phyloP scores from a whole-genome alignment of 2,888 invertebrate genomes.

The Aradus depressus region DNA sequence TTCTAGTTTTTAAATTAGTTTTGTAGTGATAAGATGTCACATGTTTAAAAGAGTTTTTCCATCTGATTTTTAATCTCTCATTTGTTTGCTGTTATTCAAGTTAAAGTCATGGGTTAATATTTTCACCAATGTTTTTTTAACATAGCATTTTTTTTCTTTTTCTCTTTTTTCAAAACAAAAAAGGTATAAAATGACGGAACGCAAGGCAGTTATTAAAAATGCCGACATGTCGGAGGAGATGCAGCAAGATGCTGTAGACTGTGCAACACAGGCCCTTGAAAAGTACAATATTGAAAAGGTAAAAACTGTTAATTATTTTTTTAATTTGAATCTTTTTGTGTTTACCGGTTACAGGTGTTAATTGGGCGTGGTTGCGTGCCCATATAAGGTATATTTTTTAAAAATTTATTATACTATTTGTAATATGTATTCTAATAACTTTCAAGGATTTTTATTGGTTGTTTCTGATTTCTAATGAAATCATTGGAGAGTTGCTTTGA shows the following conservation, averaged over 20 bases:
- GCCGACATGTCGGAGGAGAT: conserved; percentile 99
- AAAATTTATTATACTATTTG: too few species aligned
- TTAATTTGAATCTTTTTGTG: not conserved
- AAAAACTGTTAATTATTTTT: conserved; percentile 20
- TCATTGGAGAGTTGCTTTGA: too few species aligned
- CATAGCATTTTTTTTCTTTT: not conserved
- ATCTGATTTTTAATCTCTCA: not conserved
- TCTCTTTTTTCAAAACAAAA: conserved; percentile 7
- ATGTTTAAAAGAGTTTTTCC: too few species aligned
- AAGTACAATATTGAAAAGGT: conserved; percentile 99
- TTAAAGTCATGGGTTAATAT: conserved; percentile 2
- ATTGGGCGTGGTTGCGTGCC: not conserved
- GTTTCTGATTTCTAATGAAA: too few species aligned
- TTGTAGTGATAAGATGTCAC: too few species aligned
- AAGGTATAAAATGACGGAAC: conserved; percentile 71
- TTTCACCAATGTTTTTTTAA: not conserved
- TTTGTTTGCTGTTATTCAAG: conserved; percentile 7
- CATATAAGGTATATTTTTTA: too few species aligned
- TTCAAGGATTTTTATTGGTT: too few species aligned
- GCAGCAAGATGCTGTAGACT: conserved; percentile 99
- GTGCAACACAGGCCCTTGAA: conserved; percentile 95
- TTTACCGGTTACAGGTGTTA: conserved; percentile 9
- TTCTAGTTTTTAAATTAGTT: too few species aligned
- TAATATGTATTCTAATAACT: too few species aligned
- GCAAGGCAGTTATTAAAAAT: conserved; percentile 99